phyloP scores from a whole-genome alignment of 2,888 invertebrate genomes.

The Prosapia bicincta region DNA sequence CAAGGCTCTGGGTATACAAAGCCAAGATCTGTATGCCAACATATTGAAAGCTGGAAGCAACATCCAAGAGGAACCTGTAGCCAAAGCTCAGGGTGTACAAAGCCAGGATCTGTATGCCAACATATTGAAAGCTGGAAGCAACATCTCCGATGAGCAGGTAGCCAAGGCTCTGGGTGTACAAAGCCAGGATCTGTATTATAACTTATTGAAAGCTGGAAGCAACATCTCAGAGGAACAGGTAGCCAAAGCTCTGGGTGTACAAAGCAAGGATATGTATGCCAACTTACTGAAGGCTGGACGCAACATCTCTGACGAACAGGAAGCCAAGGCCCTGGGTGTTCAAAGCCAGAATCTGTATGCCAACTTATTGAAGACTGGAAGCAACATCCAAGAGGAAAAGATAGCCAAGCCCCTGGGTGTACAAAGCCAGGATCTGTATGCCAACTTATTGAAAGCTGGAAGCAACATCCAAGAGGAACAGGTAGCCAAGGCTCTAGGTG shows the following conservation, averaged over 20 bases:
- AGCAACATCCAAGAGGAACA: neutral
- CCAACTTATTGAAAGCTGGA: neutral
- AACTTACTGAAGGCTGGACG: neutral
- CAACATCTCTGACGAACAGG: too few relatives aligned
- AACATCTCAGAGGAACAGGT: too few relatives aligned
- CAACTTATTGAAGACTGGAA: neutral
- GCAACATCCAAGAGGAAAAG: too few relatives aligned
- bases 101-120: neutral
- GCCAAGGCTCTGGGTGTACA: neutral
- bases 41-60: neutral
- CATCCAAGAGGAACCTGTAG: too few relatives aligned
- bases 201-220: neutral
- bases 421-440: neutral
- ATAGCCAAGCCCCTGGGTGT: neutral
- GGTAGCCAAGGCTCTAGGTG: too few relatives aligned
- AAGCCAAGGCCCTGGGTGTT: neutral
- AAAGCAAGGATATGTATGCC: neutral
- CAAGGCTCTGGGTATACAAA: neutral
- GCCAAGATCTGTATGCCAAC: neutral
- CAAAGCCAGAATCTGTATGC: neutral
- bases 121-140: neutral
- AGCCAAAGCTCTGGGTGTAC: neutral
- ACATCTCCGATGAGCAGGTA: too few relatives aligned
- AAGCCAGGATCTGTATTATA: neutral
- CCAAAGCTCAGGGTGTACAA: neutral